These are phyloP conservation scores for Paelopatides confundens DNA, from an alignment of 53 echinoderm and acorn worm genomes.

Conservation along the genomic window DNA sequence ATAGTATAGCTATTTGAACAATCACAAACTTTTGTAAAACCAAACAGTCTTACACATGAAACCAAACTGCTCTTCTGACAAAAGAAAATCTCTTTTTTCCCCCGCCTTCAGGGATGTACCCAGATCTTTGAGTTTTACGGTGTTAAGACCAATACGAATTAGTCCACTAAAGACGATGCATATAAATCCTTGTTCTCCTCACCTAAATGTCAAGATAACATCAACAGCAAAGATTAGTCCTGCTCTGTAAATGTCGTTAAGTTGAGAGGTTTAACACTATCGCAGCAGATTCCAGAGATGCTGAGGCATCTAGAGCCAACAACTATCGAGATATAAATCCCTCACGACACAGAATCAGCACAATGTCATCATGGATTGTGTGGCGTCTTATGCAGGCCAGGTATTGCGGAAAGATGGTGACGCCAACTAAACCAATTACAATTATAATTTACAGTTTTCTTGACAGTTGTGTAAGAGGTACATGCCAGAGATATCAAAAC, in stretches of 20 bases:
- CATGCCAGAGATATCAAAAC: conserved; percentile 19
- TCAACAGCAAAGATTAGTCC: not conserved
- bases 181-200: not conserved
- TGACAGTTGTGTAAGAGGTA: conserved; percentile 18
- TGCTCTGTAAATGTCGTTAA: not conserved
- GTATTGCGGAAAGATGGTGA: not conserved
- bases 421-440: not conserved
- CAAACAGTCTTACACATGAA: too few relatives aligned
- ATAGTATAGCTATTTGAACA: too few relatives aligned
- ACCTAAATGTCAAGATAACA: conserved; percentile 8
- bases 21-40: too few relatives aligned
- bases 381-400: too few relatives aligned
- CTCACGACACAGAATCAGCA: not conserved
- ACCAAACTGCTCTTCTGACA: too few relatives aligned
- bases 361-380: not conserved
- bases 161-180: not conserved
- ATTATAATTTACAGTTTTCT: not conserved
- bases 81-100: too few relatives aligned
- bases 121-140: too few relatives aligned
- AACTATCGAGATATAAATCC: not conserved
- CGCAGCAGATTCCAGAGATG: not conserved
- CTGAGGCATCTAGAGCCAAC: not conserved
- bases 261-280: not conserved
- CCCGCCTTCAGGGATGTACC: too few relatives aligned
- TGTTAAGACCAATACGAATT: not conserved